Conservation (phyloP, 2,797 vertebrate species). For the Crypturellus tataupa region DNA sequence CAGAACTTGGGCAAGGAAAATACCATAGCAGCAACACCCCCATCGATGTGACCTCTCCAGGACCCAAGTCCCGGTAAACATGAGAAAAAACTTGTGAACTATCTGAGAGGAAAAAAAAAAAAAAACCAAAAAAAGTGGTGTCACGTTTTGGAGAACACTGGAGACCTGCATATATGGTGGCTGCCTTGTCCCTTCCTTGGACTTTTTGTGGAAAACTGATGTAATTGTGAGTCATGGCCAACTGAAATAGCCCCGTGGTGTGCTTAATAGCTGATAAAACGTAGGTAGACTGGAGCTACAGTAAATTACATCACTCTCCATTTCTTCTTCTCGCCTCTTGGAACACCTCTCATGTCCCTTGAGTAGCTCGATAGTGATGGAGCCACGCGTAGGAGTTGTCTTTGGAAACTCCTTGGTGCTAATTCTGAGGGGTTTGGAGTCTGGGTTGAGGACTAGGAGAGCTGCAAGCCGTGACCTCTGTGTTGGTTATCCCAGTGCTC, state of each 20-base stretch:
- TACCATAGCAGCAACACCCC: neutral
- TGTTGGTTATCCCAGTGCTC: neutral
- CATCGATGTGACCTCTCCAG: fast-evolving
- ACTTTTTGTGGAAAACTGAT: fast-evolving
- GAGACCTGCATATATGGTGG: too few species aligned
- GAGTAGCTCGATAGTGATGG: neutral
- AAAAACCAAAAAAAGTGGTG: too few species aligned
- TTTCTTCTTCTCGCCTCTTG: neutral
- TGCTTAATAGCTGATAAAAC: neutral
- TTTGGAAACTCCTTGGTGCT: neutral
- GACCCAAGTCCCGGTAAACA: fast-evolving
- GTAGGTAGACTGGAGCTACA: neutral
- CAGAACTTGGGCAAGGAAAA: neutral
- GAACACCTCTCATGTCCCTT: neutral
- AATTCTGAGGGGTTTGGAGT: neutral
- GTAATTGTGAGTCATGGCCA: neutral
- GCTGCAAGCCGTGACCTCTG: neutral
- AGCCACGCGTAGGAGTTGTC: neutral
- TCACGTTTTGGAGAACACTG: neutral
- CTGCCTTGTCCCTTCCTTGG: neutral
- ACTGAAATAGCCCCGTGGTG: neutral
- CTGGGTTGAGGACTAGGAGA: neutral
- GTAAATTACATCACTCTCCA: neutral
- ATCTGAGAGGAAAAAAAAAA: neutral
- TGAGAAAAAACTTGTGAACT: neutral